These are phyloP conservation scores for Lathronympha strigana DNA, from an alignment of 2,888 invertebrate species.

Conservation along the genomic window DNA sequence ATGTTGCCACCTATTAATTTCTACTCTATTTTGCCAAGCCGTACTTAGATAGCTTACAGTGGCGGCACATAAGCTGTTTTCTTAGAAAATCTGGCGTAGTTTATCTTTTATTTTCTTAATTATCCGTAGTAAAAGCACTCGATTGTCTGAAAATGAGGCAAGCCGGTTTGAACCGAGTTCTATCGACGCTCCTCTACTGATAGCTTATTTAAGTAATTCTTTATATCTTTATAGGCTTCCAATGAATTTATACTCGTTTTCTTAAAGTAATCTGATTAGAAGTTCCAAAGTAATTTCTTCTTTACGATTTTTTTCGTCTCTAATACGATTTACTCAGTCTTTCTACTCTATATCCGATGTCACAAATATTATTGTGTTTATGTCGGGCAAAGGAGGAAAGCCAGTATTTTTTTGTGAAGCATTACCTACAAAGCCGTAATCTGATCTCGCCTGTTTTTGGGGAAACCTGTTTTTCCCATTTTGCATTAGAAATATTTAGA, in stretches of 20 bases:
- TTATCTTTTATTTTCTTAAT: too few relatives aligned
- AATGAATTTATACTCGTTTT: not conserved
- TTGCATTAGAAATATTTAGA: not conserved
- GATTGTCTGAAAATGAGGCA: too few relatives aligned
- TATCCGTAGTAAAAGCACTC: too few relatives aligned
- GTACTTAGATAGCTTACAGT: too few relatives aligned
- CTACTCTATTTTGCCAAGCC: too few relatives aligned
- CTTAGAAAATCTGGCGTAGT: too few relatives aligned
- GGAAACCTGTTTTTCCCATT: constrained; percentile 9
- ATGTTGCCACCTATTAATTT: too few relatives aligned
- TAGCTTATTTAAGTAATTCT: too few relatives aligned
- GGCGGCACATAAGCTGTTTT: too few relatives aligned
- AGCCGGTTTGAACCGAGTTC: too few relatives aligned
- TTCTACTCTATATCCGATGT: not conserved
- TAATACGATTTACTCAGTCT: not conserved
- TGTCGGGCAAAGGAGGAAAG: not conserved
- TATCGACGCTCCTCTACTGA: too few relatives aligned
- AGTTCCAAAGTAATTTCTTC: not conserved
- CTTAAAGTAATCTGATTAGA: not conserved
- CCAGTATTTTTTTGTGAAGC: constrained; percentile 1
- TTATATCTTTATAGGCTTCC: too few relatives aligned
- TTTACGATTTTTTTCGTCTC: not conserved
- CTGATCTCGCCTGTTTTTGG: constrained; percentile 7
- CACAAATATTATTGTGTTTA: not conserved
- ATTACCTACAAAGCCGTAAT: constrained; percentile 19